Evolutionary conservation across 1,140 invertebrate genomes (phyloP), one percentile per base, ranked within the genome.

Genomic region (Maniola jurtina): DNA sequence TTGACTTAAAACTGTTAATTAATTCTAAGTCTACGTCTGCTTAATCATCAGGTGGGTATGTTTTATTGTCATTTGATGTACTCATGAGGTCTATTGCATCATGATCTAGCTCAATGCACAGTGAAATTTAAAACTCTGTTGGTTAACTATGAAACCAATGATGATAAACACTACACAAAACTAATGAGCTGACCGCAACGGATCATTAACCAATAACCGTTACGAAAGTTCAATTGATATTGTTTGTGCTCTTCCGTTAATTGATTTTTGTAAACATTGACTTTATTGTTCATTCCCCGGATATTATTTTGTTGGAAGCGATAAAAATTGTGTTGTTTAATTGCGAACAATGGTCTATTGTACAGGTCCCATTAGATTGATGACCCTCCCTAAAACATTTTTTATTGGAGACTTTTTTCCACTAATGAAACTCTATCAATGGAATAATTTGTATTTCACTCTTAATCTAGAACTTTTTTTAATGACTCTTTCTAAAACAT

Each of bases 321-420:
- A 50, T 55, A 74, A 79, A 84, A 80, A 77, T 48, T 25, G 11
- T 55, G 16, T 25, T 6, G 61, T 62, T 76, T 68, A 77, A 83
- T 78, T 78, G 81, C 73, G 82, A 85, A 87, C 84, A 87, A 87
- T 87, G 68, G 72, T 56, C 84, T 72, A 87, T 87, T 87, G 84
- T 86, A 55, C 38, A 15, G 42, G 42, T 60, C 57, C 48, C 15
- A 64, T 56, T 40, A 67, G 11, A 57, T 34, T 55, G 5, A 15
- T 16, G 4, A 13, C 52, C 6, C 47, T 11, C 13, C 13, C 47
- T 50, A n/a, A n/a, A n/a, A n/a, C n/a, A n/a, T n/a, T n/a, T n/a
- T n/a, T 50, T 50, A 25, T 25, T 25, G 25, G 25, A 25, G 25
- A 25, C 4, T 25, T 2, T 25, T 25, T 25, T n/a, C n/a, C 1